Base-by-base conservation (phyloP, 2,888 invertebrate species). In the Tubulanus polymorphus region DNA sequence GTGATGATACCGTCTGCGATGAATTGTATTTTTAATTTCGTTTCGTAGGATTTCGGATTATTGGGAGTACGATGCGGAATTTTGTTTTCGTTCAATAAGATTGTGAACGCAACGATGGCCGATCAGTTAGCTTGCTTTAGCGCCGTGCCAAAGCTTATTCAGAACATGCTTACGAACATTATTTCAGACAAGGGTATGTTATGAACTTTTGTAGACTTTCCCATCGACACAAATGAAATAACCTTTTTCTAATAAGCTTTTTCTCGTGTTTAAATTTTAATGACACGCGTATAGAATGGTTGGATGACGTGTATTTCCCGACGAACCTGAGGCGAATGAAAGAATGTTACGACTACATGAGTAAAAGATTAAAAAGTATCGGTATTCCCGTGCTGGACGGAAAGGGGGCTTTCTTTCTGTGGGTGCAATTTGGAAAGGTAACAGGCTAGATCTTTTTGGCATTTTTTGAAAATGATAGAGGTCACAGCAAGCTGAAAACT, bases 61-160 rank as follows among this genome's bases (percentile, higher is more conserved):
- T 66, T 72, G 6, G 70, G 71, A 3, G 63, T 69, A 51, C 59
- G 73, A 32, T 61, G 70, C 51, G 72, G 71, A 0, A 59, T 67
- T 3, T 55, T 71, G n/a, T 61, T 71, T 58, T 63, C 66, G 0
- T 45, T 49, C 30, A 68, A 67, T 52, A 50, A 58, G 20, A 51
- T 61, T 2, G 37, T 73, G 5, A n/a, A n/a, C n/a, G n/a, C n/a
- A n/a, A n/a, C n/a, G n/a, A n/a, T n/a, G n/a, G n/a, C n/a, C n/a
- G n/a, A n/a, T n/a, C n/a, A n/a, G n/a, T n/a, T n/a, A n/a, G n/a
- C 62, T 6, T 59, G 58, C 2, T 55, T 60, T 29, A 59, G 57
- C 8, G 51, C 56, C 47, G 57, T 65, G 15, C 57, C 65, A 0
- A 55, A 59, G 25, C 32, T 61, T 18, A 56, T 62, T 10, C 67